Evolutionary conservation across 2,797 vertebrate genomes (phyloP), one percentile per base, ranked within the genome.

Genomic region (Hafferia zeledoni): DNA sequence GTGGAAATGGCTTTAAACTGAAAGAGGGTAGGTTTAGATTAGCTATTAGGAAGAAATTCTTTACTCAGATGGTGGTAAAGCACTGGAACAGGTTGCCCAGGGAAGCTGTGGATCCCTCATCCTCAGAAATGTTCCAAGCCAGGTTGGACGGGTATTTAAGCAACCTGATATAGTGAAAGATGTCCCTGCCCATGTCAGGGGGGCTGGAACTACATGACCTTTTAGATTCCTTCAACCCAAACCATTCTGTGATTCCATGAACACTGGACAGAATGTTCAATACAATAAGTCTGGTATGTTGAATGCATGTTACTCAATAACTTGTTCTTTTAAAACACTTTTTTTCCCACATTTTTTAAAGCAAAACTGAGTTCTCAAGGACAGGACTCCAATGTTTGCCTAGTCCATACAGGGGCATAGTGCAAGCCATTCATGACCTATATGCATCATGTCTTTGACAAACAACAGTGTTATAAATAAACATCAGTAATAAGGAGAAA

Each of bases 181-280:
- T 50, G 6, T 49, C 27, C 16, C 31, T 37, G 31, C 5, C 18
- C 19, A 13, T 1, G 2, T 28, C 23, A 83, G 28, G 56, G 56
- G 13, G 8, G 5, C 9, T 39, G 14, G 50, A 76, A 30, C 7
- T 22, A 15, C 4, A 6, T 17, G 4, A 31, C 2, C 7, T 57
- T 70, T 63, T 46, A 52, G 6, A 7, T 57, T 2, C 15, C 10
- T 77, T 64, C 50, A 46, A 57, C 10, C 10, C 17, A 57, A 57
- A 64, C 6, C 0, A 0, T 19, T 35, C 20, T 17, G 17, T 44
- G n/a, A 44, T 56, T 57, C 9, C n/a, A 17, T 31, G 59, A 77
- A 70, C 50, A 23, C 4, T 31, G 19, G 25, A 12, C 37, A 28
- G 10, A 25, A 53, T 43, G 50, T 65, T 61, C 35, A 61, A 4